A percentile compares a stretch with the other conserved stretches of the same genome.
Conservation (phyloP, 2,113 vertebrate species). For the Laticauda laticaudata region DNA sequence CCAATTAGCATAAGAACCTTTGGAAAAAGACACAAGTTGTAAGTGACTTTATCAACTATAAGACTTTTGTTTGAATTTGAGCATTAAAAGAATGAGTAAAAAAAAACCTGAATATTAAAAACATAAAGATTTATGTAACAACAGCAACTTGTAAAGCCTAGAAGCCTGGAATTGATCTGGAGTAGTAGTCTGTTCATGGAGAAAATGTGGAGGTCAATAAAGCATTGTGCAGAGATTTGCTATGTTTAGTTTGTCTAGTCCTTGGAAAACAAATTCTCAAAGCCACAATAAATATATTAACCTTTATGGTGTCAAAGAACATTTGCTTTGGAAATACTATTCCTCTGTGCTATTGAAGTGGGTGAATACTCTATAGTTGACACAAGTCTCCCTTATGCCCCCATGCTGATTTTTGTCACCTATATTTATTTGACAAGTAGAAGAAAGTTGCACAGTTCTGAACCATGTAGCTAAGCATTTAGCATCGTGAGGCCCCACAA, state of each 20-base stretch:
- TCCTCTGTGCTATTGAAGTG: not conserved
- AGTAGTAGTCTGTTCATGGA: not conserved
- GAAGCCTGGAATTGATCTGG: not conserved
- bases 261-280: not conserved
- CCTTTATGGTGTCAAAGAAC: not conserved
- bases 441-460: not conserved
- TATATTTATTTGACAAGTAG: not conserved
- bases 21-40: not conserved
- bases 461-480: not conserved
- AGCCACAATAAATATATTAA: not conserved
- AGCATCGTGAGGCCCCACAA: constrained; percentile 12
- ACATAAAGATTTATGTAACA: not conserved
- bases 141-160: not conserved
- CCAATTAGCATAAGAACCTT: not conserved
- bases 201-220: not conserved
- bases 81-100: not conserved
- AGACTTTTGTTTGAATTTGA: not conserved
- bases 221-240: not conserved
- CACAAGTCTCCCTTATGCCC: not conserved
- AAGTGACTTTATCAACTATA: not conserved
- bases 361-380: not conserved
- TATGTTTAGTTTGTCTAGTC: not conserved
- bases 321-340: not conserved
- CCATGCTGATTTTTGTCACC: not conserved
- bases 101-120: not conserved